Conservation (phyloP, 1,140 invertebrate species). For the Nilaparvata lugens region DNA sequence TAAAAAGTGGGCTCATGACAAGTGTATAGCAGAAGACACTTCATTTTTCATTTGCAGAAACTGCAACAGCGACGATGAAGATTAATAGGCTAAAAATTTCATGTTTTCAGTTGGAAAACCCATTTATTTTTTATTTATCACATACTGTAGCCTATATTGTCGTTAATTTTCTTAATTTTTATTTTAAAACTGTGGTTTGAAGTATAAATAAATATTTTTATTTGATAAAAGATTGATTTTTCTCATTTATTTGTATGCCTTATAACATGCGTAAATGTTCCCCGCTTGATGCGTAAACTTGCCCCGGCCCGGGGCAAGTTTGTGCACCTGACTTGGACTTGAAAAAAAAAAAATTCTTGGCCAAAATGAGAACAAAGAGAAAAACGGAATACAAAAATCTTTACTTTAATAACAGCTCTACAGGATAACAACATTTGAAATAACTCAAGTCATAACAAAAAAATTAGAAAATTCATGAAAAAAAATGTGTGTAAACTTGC, state of each 20-base stretch:
- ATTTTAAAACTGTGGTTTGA: neutral
- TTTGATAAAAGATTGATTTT: neutral
- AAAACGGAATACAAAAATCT: too few species aligned
- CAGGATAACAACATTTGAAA: too few species aligned
- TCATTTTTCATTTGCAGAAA: neutral
- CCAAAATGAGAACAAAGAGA: too few species aligned
- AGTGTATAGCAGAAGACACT: neutral
- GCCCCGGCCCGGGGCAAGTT: neutral
- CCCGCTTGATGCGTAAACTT: conserved; percentile 1
- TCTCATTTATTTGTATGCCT: neutral
- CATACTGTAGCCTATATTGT: too few species aligned
- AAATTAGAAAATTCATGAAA: too few species aligned
- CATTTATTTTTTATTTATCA: neutral
- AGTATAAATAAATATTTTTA: neutral
- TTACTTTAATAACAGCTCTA: too few species aligned
- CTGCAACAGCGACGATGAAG: conserved; percentile 1
- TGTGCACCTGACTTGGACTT: too few species aligned
- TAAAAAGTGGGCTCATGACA: neutral
- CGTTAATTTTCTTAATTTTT: neutral
- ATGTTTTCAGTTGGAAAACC: neutral
- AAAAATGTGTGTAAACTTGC: too few species aligned
- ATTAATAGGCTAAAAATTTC: neutral
- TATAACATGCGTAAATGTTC: neutral
- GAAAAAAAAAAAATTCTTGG: too few species aligned
- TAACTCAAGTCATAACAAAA: too few species aligned